Evolutionary conservation across 2,888 invertebrate genomes (phyloP), one percentile per base, ranked within the genome.

Genomic region (Parnassius apollo): DNA sequence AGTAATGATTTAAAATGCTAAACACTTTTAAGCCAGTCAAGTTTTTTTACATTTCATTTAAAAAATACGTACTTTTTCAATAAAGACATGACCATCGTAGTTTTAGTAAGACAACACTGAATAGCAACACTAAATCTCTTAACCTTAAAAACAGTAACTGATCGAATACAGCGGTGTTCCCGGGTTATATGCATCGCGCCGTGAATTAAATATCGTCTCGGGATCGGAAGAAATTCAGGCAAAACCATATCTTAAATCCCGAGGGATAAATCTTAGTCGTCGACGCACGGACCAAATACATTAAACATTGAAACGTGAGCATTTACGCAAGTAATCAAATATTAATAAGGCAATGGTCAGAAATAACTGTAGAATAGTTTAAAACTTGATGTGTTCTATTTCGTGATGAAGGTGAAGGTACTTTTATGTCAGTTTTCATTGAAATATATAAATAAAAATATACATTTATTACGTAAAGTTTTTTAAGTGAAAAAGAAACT

Each of bases 291-390:
- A 68, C 64, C 66, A 76, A 76, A 89, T 89, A 83, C 85, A 89
- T 89, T 77, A 88, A 80, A 85, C 81, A 89, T 88, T 62, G 71
- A 72, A 86, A 86, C 85, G 86, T 70, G 67, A 68, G 75, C 72
- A 69, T 70, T 75, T 72, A 83, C 84, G 82, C 77, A 83, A 82
- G 79, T 78, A 76, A 83, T 81, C 83, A 87, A 83, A 88, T 88
- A 84, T 85, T 80, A 86, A 88, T 79, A 77, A 70, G 73, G 68
- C 72, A 70, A 35, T 62, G 42, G 25, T 22, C 46, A 56, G 45
- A 52, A 57, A 59, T 61, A 65, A 59, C 67, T 66, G 68, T 74
- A 46, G 44, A 73, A 71, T 50, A 45, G 57, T 44, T 50, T 53
- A 22, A 54, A 53, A 57, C 22, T 49, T 42, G 45, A 55, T n/a